phyloP scores from a whole-genome alignment of 1,140 invertebrate species.

The Muscidifurax raptorellus region DNA sequence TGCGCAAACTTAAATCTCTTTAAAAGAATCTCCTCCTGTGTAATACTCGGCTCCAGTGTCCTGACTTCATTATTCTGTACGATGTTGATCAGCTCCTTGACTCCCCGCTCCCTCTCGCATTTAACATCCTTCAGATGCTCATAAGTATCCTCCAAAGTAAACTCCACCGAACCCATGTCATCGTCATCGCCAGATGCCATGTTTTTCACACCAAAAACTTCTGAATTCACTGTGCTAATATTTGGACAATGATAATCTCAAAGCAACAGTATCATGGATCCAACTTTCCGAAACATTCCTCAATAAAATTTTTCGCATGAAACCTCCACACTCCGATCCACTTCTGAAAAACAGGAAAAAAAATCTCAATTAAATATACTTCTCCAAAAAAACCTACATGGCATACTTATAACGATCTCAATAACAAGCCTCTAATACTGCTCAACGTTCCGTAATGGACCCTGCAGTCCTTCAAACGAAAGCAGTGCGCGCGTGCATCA shows the following conservation, averaged over 20 bases:
- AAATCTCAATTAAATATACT: no score
- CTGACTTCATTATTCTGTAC: conserved; percentile 56
- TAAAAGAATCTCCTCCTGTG: conserved; percentile 53
- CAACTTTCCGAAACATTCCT: background rate
- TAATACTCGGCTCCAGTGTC: conserved; percentile 11
- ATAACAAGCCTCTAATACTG: background rate
- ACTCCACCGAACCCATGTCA: conserved; percentile 14
- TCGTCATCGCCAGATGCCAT: background rate
- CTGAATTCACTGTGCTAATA: background rate
- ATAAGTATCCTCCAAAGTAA: conserved; percentile 62
- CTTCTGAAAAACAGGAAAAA: background rate
- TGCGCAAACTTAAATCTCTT: conserved; percentile 56
- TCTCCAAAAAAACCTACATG: no score
- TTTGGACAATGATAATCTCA: background rate
- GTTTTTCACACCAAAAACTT: background rate
- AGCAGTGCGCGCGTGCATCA: background rate
- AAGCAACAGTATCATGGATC: background rate
- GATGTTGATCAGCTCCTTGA: conserved; percentile 57
- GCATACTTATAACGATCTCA: background rate
- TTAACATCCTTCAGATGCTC: conserved; percentile 58
- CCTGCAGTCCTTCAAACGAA: background rate
- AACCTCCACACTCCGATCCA: background rate
- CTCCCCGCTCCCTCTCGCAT: conserved; percentile 51
- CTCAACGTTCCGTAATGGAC: background rate
- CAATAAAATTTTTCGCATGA: background rate